A percentile compares a stretch with the other conserved stretches of the same genome.
These are phyloP conservation scores for Platichthys flesus DNA, from an alignment of 2,113 vertebrate genomes.

Conservation along the genomic window DNA sequence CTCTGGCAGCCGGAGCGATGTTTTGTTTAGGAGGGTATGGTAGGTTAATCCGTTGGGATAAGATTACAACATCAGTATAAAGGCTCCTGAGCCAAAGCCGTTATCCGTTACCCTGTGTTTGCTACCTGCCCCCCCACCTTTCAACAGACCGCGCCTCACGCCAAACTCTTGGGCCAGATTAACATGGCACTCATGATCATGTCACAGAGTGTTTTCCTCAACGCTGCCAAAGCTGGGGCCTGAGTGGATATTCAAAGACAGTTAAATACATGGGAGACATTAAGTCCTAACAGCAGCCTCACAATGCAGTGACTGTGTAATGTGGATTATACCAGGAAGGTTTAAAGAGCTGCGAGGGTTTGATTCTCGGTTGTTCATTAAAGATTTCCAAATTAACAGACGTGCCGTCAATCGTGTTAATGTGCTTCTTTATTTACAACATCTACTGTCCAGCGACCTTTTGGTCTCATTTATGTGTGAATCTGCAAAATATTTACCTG, in stretches of 20 bases:
- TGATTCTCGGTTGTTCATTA: not conserved
- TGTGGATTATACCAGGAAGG: not conserved
- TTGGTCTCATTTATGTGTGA: not conserved
- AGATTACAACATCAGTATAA: slow-evolving; percentile 66
- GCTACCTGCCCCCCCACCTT: not conserved
- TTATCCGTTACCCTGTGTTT: slow-evolving; percentile 1
- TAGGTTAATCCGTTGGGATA: slow-evolving; percentile 63
- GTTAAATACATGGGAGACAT: slow-evolving; percentile 36
- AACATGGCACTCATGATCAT: slow-evolving; percentile 13
- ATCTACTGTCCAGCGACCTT: not conserved
- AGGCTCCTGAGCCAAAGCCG: slow-evolving; percentile 34
- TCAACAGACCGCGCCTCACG: slow-evolving; percentile 7
- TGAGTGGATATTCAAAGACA: slow-evolving; percentile 19
- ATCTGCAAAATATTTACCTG: not conserved
- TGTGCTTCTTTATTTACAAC: not conserved
- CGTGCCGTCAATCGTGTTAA: not conserved
- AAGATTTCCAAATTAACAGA: not conserved
- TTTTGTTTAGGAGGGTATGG: slow-evolving; percentile 23
- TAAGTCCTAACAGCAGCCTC: slow-evolving; percentile 1
- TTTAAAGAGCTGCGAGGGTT: not conserved
- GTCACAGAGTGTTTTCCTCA: slow-evolving; percentile 21
- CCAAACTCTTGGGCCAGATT: slow-evolving; percentile 8
- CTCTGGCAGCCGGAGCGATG: slow-evolving; percentile 7
- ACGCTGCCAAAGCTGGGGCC: not conserved
- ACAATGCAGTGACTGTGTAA: not conserved